phyloP scores from a whole-genome alignment of 2,888 invertebrate species.

The Zele albiditarsus region DNA sequence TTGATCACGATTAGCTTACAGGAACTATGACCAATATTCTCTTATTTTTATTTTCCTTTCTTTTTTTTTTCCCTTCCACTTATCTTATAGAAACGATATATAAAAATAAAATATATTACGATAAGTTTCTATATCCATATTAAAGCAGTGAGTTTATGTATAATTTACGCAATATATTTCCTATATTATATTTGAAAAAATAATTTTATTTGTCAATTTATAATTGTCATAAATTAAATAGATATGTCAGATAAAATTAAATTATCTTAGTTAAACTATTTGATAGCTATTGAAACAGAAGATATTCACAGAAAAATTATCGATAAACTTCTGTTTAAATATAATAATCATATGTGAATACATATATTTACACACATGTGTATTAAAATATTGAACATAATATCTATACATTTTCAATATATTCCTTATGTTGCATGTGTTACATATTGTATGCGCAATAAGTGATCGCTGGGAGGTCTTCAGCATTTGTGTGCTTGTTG shows the following conservation, averaged over 20 bases:
- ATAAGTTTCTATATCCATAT: too few relatives aligned
- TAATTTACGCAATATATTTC: not conserved
- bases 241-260: not conserved
- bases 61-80: not conserved
- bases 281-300: not conserved
- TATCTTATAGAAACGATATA: not conserved
- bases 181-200: not conserved
- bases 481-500: not conserved
- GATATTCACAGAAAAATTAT: not conserved
- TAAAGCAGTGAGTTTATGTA: too few relatives aligned
- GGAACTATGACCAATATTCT: not conserved
- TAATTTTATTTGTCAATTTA: not conserved
- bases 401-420: not conserved
- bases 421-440: not conserved
- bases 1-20: slow-evolving; percentile 1
- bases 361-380: not conserved
- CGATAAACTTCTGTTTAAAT: not conserved
- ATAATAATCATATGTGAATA: not conserved
- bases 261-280: not conserved
- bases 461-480: not conserved
- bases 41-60: not conserved
- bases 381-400: not conserved
- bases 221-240: not conserved
- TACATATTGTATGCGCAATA: slow-evolving; percentile 1
- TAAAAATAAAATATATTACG: not conserved